Base-by-base conservation (phyloP, 1,140 invertebrate genomes). In the Nephila pilipes region DNA sequence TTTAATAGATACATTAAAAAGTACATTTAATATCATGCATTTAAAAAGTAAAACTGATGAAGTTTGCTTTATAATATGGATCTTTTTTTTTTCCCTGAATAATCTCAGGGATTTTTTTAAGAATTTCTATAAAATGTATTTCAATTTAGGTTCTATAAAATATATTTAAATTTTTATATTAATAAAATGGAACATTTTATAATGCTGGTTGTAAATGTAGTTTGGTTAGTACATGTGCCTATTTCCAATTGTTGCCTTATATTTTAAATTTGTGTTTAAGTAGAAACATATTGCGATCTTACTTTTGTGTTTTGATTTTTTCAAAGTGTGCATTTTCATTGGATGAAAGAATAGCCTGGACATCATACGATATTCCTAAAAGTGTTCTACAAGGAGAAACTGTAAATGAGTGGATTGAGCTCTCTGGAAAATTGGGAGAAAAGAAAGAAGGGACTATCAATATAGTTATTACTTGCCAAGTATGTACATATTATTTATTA, bases 311-410 rank as follows among this genome's bases (percentile, higher is more conserved):
- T 75, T 36, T 36, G 29, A 18, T 75, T 32, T 75, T 75, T 18
- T 94, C 94, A 25, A 93, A 96, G 96, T 97, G 98, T 96, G 98
- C 98, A 3, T 99, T 99, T 95, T 98, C 98, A 38, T 97, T 98
- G 96, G 99, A 99, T 96, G 98, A 99, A 95, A 96, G 98, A 92
- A 97, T 99, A 94, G 99, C 99, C 1, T 99, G 98, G 98, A 97
- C 97, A 5, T 97, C 98, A 95, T 93, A 94, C 32, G 97, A 96
- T 46, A 98, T 99, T 95, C 98, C 98, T 4, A 96, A 97, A 90
- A 96, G 97, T 94, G 97, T 99, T 20, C 96, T 99, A 87, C 96
- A 97, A 95, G 98, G 98, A 2, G 97, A 99, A 95, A 99, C 98
- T 0, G 97, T 97, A 93, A 99, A 99, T 96, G 98, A 99, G 95